Base-by-base conservation (phyloP, 2,113 vertebrate genomes). In the Microtus montanus region DNA sequence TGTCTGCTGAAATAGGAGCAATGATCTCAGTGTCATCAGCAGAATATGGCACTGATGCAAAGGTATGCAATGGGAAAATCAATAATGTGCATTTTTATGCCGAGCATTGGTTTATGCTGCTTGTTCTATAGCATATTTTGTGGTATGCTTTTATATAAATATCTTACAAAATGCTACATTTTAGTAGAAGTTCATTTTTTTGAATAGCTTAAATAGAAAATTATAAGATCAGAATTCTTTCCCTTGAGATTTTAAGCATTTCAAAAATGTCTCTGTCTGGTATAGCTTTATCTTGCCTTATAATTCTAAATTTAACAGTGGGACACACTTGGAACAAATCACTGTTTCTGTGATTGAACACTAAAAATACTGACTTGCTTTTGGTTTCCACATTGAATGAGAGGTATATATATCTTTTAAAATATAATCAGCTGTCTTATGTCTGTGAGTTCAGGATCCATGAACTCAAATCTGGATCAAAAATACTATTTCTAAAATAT, bases 1-100 rank as follows among this genome's bases (percentile, higher is more conserved):
- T 99, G 94, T 98, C 98, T 87, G 97, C 99, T n/a, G 99, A 99
- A 96, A 99, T 99, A 26, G 99, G 99, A 98, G 98, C 99, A 0
- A 99, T 99, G 99, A 99, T 99, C 97, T 99, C 99, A 0, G 99
- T 99, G 13, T 99, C 99, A 12, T 98, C 99, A 47, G 98, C 99
- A 49, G 99, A 99, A 88, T 99, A 99, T 96, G 98, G 98, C 92
- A 98, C 98, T 68, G 99, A 96, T 89, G 98, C 99, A 38, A 99
- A 99, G 99, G 99, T 99, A 98, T 79, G 92, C 66, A 77, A 79
- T 38, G 38, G 75, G 30, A 87, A 8, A 35, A 84, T 10, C 1
- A 6, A 3, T 49, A 8, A 2, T 22, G 19, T 2, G 22, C 20
- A 58, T 61, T 80, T 20, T 74, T 52, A 47, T 35, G 3, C 54